Evolutionary conservation across 2,797 vertebrate species (phyloP).

Genomic region (Trematomus bernacchii): DNA sequence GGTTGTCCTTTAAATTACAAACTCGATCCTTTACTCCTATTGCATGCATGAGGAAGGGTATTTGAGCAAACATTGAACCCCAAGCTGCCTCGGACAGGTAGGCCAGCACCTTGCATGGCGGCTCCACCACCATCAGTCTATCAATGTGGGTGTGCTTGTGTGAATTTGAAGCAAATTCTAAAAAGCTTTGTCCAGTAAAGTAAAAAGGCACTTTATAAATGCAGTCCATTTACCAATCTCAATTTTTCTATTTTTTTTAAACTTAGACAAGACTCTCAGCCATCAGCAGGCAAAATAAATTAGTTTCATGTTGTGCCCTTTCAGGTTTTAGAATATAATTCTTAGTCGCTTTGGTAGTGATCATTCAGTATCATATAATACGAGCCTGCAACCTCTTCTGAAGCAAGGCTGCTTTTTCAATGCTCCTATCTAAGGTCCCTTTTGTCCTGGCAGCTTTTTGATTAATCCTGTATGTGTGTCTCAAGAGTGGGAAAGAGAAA

Average conservation of each 20-base stretch:
- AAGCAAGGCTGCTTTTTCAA: constrained; percentile 29
- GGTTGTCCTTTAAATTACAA: not conserved
- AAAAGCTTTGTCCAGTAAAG: not conserved
- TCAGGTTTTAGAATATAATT: constrained; percentile 19
- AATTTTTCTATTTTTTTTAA: not conserved
- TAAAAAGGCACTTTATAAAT: not conserved
- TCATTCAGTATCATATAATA: constrained; percentile 40
- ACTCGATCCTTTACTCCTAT: not conserved
- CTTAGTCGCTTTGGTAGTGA: constrained; percentile 15
- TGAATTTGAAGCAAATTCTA: not conserved
- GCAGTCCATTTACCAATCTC: not conserved
- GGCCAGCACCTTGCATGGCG: not conserved
- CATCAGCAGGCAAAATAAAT: constrained; percentile 9
- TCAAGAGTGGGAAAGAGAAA: constrained; percentile 6
- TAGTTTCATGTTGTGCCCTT: constrained; percentile 24
- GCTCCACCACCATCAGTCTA: not conserved
- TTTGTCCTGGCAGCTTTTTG: constrained; percentile 47
- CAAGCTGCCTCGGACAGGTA: too few species aligned
- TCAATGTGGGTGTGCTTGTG: not conserved
- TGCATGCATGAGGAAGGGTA: not conserved
- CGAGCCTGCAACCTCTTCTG: constrained; percentile 6
- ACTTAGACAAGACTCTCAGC: not conserved
- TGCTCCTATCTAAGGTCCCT: constrained; percentile 28
- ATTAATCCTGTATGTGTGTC: constrained; percentile 32
- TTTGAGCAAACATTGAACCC: not conserved